phyloP scores from a whole-genome alignment of 2,113 vertebrate genomes.

The Empidonax alnorum region DNA sequence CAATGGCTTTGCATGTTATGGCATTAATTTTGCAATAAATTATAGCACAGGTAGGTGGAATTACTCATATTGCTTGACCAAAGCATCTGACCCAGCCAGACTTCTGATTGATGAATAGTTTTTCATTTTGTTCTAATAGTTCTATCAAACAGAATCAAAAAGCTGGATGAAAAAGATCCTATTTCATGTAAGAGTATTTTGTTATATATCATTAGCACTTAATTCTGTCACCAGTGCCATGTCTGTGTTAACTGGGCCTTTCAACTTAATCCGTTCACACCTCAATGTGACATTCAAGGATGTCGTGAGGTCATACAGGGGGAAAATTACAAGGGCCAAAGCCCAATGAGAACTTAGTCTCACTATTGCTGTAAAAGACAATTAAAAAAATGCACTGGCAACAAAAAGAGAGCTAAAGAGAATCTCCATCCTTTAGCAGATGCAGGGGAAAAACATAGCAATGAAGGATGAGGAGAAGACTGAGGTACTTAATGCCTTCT shows the following conservation, averaged over 20 bases:
- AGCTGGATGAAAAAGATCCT: constrained; percentile 37
- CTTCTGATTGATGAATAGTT: constrained; percentile 60
- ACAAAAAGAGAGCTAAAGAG: neutral
- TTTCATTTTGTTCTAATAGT: constrained; percentile 56
- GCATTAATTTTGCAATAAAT: constrained; percentile 67
- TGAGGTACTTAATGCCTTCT: neutral
- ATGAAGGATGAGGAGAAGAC: neutral
- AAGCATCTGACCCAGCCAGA: constrained; percentile 53
- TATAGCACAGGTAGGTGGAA: constrained; percentile 37
- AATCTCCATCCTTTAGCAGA: neutral
- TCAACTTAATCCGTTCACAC: constrained; percentile 47
- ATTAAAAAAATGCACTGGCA: neutral
- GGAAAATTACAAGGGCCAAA: neutral
- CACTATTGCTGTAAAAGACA: neutral
- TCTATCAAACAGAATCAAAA: constrained; percentile 30
- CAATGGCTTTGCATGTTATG: constrained; percentile 27
- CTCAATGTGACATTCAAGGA: neutral
- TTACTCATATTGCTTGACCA: constrained; percentile 56
- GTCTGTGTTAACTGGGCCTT: constrained; percentile 49
- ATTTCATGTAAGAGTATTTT: constrained; percentile 58
- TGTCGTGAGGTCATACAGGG: neutral
- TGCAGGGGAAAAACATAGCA: neutral
- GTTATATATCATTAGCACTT: constrained; percentile 46
- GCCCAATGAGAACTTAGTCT: neutral
- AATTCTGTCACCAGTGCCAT: constrained; percentile 42